A percentile compares a stretch with the other conserved stretches of the same genome.
phyloP scores from a whole-genome alignment of 2,888 invertebrate genomes.

The Conchocele bisecta region DNA sequence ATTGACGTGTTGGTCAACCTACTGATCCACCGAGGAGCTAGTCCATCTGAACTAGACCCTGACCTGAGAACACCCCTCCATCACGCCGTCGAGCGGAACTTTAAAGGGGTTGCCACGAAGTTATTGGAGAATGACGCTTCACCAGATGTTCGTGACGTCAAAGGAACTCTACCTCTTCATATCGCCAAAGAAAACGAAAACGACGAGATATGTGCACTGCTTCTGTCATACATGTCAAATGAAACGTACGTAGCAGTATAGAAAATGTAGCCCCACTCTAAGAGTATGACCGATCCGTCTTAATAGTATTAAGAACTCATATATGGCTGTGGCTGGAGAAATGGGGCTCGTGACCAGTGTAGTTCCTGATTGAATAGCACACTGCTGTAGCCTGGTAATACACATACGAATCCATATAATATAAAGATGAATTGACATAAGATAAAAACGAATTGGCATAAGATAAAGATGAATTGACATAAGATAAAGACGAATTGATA shows the following conservation, averaged over 20 bases:
- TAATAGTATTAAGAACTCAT: too few species aligned
- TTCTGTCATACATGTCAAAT: constrained; percentile 72
- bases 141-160: constrained; percentile 66
- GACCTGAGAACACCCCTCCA: constrained; percentile 71
- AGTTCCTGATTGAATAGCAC: too few species aligned
- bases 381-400: too few species aligned
- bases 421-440: too few species aligned
- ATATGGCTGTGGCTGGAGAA: too few species aligned
- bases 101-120: constrained; percentile 69
- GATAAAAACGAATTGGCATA: too few species aligned
- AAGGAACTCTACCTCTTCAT: constrained; percentile 63
- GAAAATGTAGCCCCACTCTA: too few species aligned
- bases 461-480: too few species aligned
- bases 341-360: too few species aligned
- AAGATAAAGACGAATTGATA: too few species aligned
- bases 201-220: constrained; percentile 71
- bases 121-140: constrained; percentile 73
- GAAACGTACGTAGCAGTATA: constrained; percentile 68
- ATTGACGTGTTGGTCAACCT: constrained; percentile 69
- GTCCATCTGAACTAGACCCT: constrained; percentile 62
- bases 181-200: constrained; percentile 68
- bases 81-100: constrained; percentile 69
- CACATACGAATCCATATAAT: too few species aligned
- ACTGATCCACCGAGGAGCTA: constrained; percentile 73
- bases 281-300: too few species aligned